Evolutionary conservation across 1,140 invertebrate genomes (phyloP), one percentile per base, ranked within the genome.

Genomic region (Drosophila orena): DNA sequence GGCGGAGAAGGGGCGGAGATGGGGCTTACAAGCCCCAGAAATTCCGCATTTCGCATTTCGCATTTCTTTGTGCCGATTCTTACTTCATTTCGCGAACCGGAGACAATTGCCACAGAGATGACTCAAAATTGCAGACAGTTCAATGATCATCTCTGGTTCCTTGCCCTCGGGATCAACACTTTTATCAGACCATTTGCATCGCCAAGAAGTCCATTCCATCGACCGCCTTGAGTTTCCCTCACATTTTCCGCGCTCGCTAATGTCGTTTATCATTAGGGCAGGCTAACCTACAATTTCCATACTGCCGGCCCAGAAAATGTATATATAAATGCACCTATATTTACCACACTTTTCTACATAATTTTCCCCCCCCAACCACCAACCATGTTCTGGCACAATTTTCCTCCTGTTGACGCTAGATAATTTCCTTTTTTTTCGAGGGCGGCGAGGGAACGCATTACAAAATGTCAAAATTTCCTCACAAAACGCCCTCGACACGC

Each of bases 341-440:
- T 47, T 54, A 57, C 68, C 52, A 61, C 47, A 85, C 62, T 61
- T 43, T 79, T 76, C 64, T 57, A 62, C 49, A 62, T 38, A 62
- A 53, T 37, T 53, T 37, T 53, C 50, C 8, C 30, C n/a, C n/a
- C n/a, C n/a, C n/a, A n/a, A n/a, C n/a, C n/a, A n/a, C n/a, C 12
- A 50, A 3, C 27, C 24, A 57, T 58, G 57, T 58, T 61, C 35
- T 62, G 44, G 37, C 42, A 62, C 58, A 40, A 70, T 71, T 88
- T 83, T 84, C 79, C 69, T 88, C 84, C 79, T 88, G 79, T 89
- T 84, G 85, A 84, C 79, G 85, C 80, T 68, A 89, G 85, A 89
- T 89, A 84, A 89, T 89, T 89, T 89, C 79, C 49, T 62, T 30
- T 60, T 30, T 60, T 24, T 42, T 59, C 59, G 70, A 60, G 55